Base-by-base conservation (phyloP, 2,113 vertebrate genomes). In the Cavia aperea region DNA sequence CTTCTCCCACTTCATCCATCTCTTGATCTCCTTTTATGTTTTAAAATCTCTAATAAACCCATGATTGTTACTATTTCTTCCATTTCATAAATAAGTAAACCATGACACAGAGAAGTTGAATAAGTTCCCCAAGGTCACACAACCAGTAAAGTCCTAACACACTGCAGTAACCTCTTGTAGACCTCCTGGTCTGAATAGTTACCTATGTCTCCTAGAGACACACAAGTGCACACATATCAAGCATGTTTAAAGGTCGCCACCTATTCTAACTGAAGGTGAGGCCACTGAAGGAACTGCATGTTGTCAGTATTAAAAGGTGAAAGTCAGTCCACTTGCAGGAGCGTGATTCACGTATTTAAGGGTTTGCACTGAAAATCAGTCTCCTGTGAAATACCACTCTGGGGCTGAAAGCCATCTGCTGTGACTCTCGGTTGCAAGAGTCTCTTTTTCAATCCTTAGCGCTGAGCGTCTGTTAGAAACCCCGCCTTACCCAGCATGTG, bases 271-370 rank as follows among this genome's bases (percentile, higher is more conserved):
- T 78, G 11, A 65, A 65, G 43, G 56, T 72, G 18, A 7, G 12
- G 31, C 21, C 13, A 4, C 33, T 77, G 29, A 23, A 33, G 12
- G 5, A 14, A 4, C 43, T 3, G 0, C 10, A 24, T 31, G 6
- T 54, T 51, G 43, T 86, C 26, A 49, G 46, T 19, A 16, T 46
- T 9, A 12, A 5, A 11, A 89, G 21, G 14, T 19, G 81, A 66
- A 51, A 43, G 1, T 3, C 23, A 29, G 2, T n/a, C 33, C 39
- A 58, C 16, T 21, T 1, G 8, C 24, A 36, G 39, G 60, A 81
- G 7, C 5, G 14, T 31, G 16, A 12, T 26, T 83, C 33, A 7
- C 46, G 15, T 26, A 9, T 70, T 54, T 46, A 36, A 63, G 31
- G 29, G 8, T 33, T 51, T 68, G 7, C 73, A 26, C 26, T 18